Percentiles rank a stretch among this genome's conserved stretches.
phyloP scores from a whole-genome alignment of 2,113 vertebrate species.

The Puffinus mauretanicus region DNA sequence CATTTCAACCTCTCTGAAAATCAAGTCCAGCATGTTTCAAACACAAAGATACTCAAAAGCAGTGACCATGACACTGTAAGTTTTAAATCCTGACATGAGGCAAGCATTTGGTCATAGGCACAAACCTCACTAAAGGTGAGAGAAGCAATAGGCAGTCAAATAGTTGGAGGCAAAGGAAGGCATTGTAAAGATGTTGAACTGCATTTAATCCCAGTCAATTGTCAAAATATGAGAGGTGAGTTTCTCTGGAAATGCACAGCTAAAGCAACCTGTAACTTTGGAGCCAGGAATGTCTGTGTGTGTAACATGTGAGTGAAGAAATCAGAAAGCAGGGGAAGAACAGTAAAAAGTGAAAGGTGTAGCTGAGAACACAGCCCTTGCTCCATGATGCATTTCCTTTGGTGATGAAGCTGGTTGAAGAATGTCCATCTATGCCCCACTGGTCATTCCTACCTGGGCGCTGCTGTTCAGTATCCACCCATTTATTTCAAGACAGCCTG shows the following conservation, averaged over 20 bases:
- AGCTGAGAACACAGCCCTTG: background rate
- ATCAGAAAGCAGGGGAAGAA: background rate
- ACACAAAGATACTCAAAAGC: background rate
- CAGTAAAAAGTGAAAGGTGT: background rate
- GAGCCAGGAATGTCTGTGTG: background rate
- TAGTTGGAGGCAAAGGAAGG: background rate
- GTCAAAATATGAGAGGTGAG: background rate
- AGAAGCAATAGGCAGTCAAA: background rate
- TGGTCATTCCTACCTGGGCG: background rate
- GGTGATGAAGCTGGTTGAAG: background rate
- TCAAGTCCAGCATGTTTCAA: background rate
- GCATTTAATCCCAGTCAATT: background rate
- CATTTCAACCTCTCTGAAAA: slow-evolving; percentile 15
- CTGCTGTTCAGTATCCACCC: background rate
- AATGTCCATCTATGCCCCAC: background rate
- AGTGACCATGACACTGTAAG: background rate
- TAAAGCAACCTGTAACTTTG: background rate
- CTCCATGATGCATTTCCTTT: background rate
- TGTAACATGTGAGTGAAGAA: background rate
- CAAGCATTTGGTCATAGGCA: background rate
- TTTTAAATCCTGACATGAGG: background rate
- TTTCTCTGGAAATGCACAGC: background rate
- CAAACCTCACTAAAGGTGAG: background rate
- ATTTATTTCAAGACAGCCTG: background rate
- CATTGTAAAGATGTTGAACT: background rate